Percentiles rank a stretch among this genome's conserved stretches.
phyloP scores from a whole-genome alignment of 2,113 vertebrate genomes.

The Malurus alboscapulatus region DNA sequence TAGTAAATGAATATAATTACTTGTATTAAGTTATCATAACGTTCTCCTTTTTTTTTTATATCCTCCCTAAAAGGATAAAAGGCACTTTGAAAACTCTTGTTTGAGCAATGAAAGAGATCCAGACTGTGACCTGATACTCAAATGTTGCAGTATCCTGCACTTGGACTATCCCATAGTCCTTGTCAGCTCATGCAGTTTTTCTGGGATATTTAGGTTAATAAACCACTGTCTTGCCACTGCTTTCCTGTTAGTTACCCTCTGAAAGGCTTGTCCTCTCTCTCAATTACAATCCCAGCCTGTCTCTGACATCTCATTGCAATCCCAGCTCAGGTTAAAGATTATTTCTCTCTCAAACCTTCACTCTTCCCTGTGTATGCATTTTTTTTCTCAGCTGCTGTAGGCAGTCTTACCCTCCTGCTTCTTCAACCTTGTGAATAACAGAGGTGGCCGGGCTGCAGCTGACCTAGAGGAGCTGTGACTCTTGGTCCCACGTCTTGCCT shows the following conservation, averaged over 20 bases:
- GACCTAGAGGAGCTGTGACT: background rate
- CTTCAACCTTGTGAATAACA: background rate
- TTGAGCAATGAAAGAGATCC: background rate
- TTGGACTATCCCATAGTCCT: background rate
- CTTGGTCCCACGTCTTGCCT: background rate
- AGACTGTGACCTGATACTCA: background rate
- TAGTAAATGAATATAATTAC: background rate
- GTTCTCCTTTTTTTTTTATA: rapidly evolving
- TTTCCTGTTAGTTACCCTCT: background rate
- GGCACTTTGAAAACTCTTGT: background rate
- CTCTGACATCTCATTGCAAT: background rate
- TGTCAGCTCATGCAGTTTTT: background rate
- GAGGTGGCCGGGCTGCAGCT: background rate
- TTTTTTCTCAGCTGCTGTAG: background rate
- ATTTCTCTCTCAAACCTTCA: background rate
- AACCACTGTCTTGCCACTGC: background rate
- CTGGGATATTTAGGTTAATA: background rate
- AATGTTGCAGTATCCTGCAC: background rate
- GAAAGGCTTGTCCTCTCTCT: background rate
- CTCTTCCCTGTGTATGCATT: rapidly evolving
- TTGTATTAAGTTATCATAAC: background rate
- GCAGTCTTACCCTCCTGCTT: background rate
- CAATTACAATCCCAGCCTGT: background rate
- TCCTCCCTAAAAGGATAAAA: background rate
- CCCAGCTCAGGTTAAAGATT: background rate